These are phyloP conservation scores for Cheilosia soror DNA, from an alignment of 2,888 invertebrate genomes.

Conservation along the genomic window DNA sequence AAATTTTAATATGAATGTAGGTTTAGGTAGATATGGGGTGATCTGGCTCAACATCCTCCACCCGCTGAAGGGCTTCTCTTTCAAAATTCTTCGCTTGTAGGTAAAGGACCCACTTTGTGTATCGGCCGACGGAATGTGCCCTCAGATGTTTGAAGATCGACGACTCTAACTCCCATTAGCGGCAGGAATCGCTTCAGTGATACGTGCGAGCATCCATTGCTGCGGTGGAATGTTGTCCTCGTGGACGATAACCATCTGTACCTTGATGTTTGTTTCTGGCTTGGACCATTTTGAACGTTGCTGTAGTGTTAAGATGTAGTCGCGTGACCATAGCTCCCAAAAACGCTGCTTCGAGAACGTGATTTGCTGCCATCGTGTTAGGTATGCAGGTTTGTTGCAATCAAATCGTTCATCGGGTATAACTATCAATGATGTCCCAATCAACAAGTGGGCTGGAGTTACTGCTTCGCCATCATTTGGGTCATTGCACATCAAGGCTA, in stretches of 20 bases:
- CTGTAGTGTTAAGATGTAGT: conserved; percentile 59
- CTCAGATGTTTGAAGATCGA: no score
- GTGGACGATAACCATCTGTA: conserved; percentile 49
- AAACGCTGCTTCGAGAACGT: conserved; percentile 56
- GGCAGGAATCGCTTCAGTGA: conserved; percentile 21
- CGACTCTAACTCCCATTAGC: conserved; percentile 44
- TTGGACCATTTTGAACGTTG: conserved; percentile 26
- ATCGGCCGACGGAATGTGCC: background rate
- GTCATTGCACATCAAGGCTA: background rate
- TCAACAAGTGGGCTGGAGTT: background rate
- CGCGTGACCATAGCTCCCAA: conserved; percentile 39
- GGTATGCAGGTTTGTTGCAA: conserved; percentile 12
- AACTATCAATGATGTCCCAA: background rate
- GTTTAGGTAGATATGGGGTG: no score
- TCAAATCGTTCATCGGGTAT: conserved; percentile 48
- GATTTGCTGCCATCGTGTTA: conserved; percentile 60
- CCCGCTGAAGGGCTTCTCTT: no score
- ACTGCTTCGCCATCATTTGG: background rate
- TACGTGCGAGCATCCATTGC: conserved; percentile 52
- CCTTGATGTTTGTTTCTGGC: conserved; percentile 37
- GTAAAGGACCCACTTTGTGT: background rate
- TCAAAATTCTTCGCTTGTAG: background rate
- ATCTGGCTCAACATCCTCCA: no score
- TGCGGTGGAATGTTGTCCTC: conserved; percentile 61
- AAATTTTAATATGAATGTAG: no score